Evolutionary conservation across 2,888 invertebrate genomes (phyloP).

Genomic region (Epinotia nisella): DNA sequence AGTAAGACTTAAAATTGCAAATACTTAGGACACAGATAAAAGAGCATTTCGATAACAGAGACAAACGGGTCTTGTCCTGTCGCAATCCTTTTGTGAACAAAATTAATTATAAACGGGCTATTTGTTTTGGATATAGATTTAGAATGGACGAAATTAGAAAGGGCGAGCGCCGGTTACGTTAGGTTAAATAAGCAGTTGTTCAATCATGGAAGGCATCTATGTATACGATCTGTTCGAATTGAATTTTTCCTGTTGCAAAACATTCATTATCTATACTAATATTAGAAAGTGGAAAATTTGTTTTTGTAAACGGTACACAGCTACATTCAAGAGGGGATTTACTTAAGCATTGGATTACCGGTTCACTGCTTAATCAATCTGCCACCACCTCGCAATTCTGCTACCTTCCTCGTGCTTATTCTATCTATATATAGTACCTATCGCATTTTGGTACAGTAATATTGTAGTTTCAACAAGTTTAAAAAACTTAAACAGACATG

Average conservation of each 20-base stretch:
- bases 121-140: conserved; percentile 41
- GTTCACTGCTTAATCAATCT: too few species aligned
- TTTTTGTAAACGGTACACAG: too few species aligned
- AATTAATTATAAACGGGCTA: conserved; percentile 50
- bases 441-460: too few species aligned
- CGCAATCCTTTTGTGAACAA: conserved; percentile 54
- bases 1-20: conserved; percentile 46
- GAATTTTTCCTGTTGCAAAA: neutral
- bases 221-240: neutral
- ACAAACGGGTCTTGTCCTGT: conserved; percentile 51
- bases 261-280: neutral
- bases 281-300: neutral
- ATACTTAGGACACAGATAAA: conserved; percentile 48
- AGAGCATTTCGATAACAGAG: conserved; percentile 54
- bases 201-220: conserved; percentile 3
- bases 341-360: too few species aligned
- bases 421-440: too few species aligned
- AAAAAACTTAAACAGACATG: too few species aligned
- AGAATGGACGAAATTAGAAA: conserved; percentile 36
- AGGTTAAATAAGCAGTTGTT: conserved; percentile 32
- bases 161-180: conserved; percentile 24
- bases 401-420: too few species aligned
- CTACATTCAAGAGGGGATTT: too few species aligned
- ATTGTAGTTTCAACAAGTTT: too few species aligned
- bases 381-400: too few species aligned